Evolutionary conservation across 2,888 invertebrate species (phyloP).

Genomic region (Odontomyia ornata): DNA sequence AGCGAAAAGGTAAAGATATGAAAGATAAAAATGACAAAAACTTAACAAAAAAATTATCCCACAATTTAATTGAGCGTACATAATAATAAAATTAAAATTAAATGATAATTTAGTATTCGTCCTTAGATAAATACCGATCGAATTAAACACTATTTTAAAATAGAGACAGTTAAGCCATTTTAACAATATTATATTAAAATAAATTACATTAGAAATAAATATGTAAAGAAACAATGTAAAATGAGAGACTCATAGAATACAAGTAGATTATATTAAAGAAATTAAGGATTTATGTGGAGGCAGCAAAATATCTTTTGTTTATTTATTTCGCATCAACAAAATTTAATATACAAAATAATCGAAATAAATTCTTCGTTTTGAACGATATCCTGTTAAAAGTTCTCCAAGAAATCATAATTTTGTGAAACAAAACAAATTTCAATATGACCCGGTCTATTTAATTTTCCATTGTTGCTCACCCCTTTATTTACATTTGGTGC

Average conservation of each 20-base stretch:
- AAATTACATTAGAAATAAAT: not conserved
- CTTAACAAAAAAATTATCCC: not conserved
- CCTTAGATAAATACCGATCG: slow-evolving; percentile 37
- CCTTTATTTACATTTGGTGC: no score
- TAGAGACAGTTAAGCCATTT: not conserved
- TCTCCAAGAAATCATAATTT: not conserved
- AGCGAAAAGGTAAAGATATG: not conserved
- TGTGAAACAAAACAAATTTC: no score
- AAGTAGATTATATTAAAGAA: not conserved
- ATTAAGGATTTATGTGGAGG: not conserved
- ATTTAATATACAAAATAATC: not conserved
- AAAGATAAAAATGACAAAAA: not conserved
- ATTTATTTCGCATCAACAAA: not conserved
- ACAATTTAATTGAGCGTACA: not conserved
- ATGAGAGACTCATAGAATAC: slow-evolving; percentile 37
- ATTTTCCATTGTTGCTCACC: no score
- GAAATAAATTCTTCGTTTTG: not conserved
- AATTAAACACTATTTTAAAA: not conserved
- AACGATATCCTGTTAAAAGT: not conserved
- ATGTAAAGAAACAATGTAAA: slow-evolving; percentile 19
- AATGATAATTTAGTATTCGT: slow-evolving; percentile 23
- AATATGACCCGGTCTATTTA: no score
- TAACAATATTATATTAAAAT: not conserved
- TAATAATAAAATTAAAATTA: not conserved
- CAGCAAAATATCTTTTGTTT: not conserved